Evolutionary conservation across 2,888 invertebrate genomes (phyloP).

Genomic region (Gymnosoma rotundatum): DNA sequence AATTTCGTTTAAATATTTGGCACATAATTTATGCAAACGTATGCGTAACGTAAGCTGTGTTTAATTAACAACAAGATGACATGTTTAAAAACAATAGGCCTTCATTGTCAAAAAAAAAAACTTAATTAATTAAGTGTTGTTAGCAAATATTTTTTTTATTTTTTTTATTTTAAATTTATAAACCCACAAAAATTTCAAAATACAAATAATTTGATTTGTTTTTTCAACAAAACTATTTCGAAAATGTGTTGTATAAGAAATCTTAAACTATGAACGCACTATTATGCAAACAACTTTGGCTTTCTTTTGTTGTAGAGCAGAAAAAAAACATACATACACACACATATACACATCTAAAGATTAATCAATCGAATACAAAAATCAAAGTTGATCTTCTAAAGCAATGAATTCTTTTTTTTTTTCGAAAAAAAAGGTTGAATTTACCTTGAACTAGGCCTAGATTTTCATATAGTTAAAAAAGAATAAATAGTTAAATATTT

Average conservation of each 20-base stretch:
- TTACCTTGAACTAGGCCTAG: constrained; percentile 60
- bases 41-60: too few species aligned
- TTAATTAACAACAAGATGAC: too few species aligned
- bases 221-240: not conserved
- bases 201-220: too few species aligned
- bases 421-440: constrained; percentile 11
- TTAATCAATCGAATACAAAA: constrained; percentile 31
- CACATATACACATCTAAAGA: too few species aligned
- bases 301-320: not conserved
- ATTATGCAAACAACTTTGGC: constrained; percentile 30
- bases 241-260: constrained; percentile 5
- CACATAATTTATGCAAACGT: too few species aligned
- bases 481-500: not conserved
- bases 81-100: too few species aligned
- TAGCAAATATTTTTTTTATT: too few species aligned
- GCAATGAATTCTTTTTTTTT: constrained; percentile 17
- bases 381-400: constrained; percentile 44
- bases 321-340: not conserved
- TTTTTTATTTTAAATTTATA: too few species aligned
- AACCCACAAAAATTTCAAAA: too few species aligned
- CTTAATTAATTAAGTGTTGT: too few species aligned
- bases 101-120: too few species aligned
- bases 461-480: constrained; percentile 33
- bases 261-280: constrained; percentile 46
- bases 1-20: too few species aligned